Base-by-base conservation (phyloP, 2,888 invertebrate species). In the Pachycephus smyrnensis region DNA sequence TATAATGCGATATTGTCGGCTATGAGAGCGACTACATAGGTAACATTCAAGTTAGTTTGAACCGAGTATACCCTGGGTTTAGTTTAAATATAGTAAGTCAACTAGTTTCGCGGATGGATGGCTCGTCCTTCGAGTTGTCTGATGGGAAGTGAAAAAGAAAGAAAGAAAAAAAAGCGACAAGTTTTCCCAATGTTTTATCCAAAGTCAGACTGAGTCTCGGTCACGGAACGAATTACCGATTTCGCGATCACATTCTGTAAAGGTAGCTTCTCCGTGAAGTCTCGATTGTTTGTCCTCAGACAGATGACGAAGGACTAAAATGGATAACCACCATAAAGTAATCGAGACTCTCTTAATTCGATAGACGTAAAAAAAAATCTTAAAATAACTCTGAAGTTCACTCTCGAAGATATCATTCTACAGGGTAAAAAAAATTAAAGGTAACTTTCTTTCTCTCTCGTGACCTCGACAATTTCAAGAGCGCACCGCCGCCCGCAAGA, bases 391-490 rank as follows among this genome's bases (percentile, higher is more conserved):
- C 15, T 1, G 1, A 55, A 55, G 55, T 55, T 55, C 55, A 55
- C 55, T 55, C 9, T 55, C 55, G 55, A 55, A 55, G 55, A 55
- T 23, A 23, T 40, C 40, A 6, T 55, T 55, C 9, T 55, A 55
- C 23, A 9, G 40, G 23, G 55, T 55, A 55, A 23, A 55, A 9
- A 55, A 40, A 55, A 55, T 15, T 55, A 9, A 6, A 55, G 4
- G 33, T 33, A 55, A 55, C 32, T 68, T 68, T 32, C 40, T 33
- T 4, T 69, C 6, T 76, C 37, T 35, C 36, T 69, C 30, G 69
- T 37, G 69, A 76, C 71, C 68, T 37, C 73, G 76, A 77, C 30
- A 77, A 77, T 77, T 76, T 77, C 76, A 73, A 77, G 76, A 77
- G 32, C 76, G 36, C 68, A 30, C 23, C 74, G 23, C 55, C 55